These are phyloP conservation scores for Odobenus rosmarus DNA, from an alignment of 2,113 vertebrate species.

Conservation along the genomic window DNA sequence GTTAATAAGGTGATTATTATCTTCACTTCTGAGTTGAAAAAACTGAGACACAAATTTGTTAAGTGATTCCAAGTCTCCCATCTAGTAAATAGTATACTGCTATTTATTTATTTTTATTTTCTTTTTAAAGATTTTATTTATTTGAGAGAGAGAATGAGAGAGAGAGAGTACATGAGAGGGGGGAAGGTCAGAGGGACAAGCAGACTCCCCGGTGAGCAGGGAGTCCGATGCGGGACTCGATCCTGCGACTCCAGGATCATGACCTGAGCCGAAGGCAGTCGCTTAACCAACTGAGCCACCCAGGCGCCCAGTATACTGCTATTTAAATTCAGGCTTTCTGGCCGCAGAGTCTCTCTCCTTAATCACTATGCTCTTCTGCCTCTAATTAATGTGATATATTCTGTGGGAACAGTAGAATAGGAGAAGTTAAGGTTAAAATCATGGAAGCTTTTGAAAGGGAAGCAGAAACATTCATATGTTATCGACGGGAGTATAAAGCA, in stretches of 20 bases:
- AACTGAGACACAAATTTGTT: neutral
- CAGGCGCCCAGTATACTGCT: neutral
- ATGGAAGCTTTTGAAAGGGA: neutral
- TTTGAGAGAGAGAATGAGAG: too few species aligned
- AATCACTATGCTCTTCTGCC: neutral
- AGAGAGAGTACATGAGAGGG: too few species aligned
- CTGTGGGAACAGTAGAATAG: neutral
- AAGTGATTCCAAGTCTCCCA: neutral
- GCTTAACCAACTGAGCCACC: too few species aligned
- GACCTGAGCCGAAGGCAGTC: too few species aligned
- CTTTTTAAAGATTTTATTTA: too few species aligned
- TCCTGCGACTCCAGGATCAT: too few species aligned
- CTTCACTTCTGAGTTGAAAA: constrained; percentile 32
- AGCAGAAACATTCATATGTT: neutral
- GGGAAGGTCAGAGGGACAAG: too few species aligned
- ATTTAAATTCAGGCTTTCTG: neutral
- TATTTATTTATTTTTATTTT: neutral
- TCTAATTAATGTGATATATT: neutral
- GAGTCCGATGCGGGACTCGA: too few species aligned
- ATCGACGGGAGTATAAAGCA: neutral
- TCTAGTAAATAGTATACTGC: neutral
- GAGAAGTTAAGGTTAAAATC: constrained; percentile 25
- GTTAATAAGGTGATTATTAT: neutral
- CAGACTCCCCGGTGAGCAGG: too few species aligned
- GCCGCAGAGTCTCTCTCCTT: neutral